phyloP scores from a whole-genome alignment of 2,113 vertebrate genomes.

The Todiramphus chloris region DNA sequence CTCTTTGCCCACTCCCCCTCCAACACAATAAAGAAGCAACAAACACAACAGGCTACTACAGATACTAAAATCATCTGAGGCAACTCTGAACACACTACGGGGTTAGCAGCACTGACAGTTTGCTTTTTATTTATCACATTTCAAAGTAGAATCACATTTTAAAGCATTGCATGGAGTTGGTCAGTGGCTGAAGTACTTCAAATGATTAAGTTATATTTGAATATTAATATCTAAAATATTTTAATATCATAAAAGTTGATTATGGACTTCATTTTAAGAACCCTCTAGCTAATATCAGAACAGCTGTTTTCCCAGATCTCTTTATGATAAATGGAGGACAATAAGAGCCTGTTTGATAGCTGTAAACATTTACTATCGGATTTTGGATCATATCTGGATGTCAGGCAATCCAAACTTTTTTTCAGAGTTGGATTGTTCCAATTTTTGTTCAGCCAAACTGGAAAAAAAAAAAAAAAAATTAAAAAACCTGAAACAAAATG shows the following conservation, averaged over 20 bases:
- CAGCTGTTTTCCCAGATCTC: not conserved
- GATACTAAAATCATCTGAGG: not conserved
- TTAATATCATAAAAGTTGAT: not conserved
- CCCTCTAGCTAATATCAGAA: not conserved
- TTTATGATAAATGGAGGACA: not conserved
- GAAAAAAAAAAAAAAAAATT: not conserved
- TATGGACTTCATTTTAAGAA: not conserved
- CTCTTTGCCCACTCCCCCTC: not conserved
- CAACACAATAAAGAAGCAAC: not conserved
- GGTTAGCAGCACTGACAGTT: not conserved
- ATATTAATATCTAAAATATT: not conserved
- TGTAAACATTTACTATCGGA: not conserved
- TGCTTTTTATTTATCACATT: not conserved
- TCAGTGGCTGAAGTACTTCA: not conserved
- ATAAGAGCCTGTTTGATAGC: not conserved
- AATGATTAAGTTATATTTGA: not conserved
- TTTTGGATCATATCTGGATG: not conserved
- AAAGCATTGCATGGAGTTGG: not conserved
- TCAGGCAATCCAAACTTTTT: not conserved
- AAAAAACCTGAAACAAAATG: not conserved
- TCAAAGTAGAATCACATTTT: not conserved
- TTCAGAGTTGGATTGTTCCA: not conserved
- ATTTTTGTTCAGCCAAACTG: not conserved
- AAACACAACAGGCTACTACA: not conserved
- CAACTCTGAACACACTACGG: not conserved